A percentile compares a stretch with the other conserved stretches of the same genome.
phyloP scores from a whole-genome alignment of 2,797 vertebrate species.

The Acrossocheilus fasciatus region DNA sequence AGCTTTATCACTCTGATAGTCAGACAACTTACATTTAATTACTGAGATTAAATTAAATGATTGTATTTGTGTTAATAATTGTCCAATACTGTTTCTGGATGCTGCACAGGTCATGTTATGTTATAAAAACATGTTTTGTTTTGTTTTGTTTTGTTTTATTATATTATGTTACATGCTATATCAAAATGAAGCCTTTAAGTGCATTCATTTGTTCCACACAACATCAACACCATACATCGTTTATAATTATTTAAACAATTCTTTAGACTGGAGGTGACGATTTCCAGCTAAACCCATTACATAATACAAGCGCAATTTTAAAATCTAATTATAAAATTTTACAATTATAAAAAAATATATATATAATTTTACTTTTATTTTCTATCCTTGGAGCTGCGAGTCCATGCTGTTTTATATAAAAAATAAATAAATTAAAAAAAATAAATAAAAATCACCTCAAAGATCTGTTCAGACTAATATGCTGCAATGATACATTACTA shows the following conservation, averaged over 20 bases:
- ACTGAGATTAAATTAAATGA: background rate
- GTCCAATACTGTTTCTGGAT: background rate
- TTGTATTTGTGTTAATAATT: background rate
- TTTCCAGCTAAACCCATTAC: background rate
- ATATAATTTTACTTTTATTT: background rate
- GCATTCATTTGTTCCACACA: background rate
- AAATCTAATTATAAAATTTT: background rate
- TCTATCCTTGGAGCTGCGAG: background rate
- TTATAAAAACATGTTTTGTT: background rate
- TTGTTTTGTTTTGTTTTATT: background rate
- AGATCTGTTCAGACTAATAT: no score
- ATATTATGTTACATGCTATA: background rate
- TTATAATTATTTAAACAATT: background rate
- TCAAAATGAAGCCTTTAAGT: background rate
- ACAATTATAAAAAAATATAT: no score
- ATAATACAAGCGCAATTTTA: background rate
- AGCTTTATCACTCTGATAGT: conserved; percentile 5
- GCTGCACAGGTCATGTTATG: background rate
- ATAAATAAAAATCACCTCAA: no score
- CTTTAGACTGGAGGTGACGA: background rate
- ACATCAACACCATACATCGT: background rate
- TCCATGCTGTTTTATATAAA: background rate
- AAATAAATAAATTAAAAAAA: no score
- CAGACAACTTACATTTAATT: background rate
- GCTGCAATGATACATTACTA: no score